Conservation (phyloP, 2,113 vertebrate species). For the Nestor notabilis region DNA sequence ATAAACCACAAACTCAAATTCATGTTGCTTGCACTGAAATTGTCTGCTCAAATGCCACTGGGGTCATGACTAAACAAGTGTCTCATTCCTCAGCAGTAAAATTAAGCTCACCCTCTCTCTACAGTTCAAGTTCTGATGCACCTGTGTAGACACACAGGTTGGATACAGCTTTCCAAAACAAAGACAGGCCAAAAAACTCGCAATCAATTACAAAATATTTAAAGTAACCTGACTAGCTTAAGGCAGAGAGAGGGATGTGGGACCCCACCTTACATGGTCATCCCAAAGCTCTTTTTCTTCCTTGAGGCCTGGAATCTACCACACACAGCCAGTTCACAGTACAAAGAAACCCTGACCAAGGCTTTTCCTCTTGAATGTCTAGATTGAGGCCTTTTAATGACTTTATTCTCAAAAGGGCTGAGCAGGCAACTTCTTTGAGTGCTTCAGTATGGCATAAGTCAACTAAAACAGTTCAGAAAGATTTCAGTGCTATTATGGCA, state of each 20-base stretch:
- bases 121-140: background rate
- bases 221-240: background rate
- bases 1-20: conserved; percentile 35
- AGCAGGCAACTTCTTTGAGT: conserved; percentile 19
- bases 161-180: background rate
- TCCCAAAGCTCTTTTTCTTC: background rate
- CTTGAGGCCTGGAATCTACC: background rate
- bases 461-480: conserved; percentile 3
- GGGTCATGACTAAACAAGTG: background rate
- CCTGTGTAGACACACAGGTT: background rate
- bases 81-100: background rate
- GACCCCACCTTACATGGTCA: background rate
- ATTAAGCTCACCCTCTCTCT: background rate
- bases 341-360: background rate
- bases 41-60: background rate
- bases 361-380: background rate
- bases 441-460: background rate
- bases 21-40: background rate
- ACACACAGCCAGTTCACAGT: background rate
- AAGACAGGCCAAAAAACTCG: background rate
- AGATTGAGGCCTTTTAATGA: background rate
- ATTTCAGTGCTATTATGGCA: conserved; percentile 12
- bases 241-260: background rate
- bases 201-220: background rate
- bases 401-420: conserved; percentile 17